Evolutionary conservation across 2,888 invertebrate species (phyloP).

Genomic region (Amphipyra berbera): DNA sequence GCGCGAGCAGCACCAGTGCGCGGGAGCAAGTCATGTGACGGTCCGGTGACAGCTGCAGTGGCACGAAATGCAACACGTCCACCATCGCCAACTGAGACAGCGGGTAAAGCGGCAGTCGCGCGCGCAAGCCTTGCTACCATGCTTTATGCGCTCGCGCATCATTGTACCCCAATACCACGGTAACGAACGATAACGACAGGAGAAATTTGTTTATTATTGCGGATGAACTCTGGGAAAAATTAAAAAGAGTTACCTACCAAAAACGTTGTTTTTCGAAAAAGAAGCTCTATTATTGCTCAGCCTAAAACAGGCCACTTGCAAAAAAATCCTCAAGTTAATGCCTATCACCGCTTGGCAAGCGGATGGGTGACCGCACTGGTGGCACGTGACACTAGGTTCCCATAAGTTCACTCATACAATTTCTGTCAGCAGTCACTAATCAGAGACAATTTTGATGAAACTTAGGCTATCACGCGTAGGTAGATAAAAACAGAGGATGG

Average conservation of each 20-base stretch:
- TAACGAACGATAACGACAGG: constrained; percentile 26
- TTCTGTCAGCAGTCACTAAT: too few species aligned
- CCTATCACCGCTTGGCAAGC: too few species aligned
- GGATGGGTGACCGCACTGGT: too few species aligned
- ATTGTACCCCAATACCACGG: constrained; percentile 42
- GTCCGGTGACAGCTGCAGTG: constrained; percentile 63
- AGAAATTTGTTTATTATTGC: not conserved
- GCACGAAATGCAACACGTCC: constrained; percentile 69
- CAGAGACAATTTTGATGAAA: too few species aligned
- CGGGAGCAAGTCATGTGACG: constrained; percentile 35
- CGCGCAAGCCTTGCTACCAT: constrained; percentile 51
- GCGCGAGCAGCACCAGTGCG: constrained; percentile 54
- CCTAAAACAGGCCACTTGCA: not conserved
- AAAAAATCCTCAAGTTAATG: too few species aligned
- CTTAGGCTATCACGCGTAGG: too few species aligned
- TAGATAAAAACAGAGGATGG: too few species aligned
- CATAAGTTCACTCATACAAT: too few species aligned
- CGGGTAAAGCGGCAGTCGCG: constrained; percentile 72
- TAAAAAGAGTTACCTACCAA: not conserved
- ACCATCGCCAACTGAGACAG: constrained; percentile 67
- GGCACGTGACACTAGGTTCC: too few species aligned
- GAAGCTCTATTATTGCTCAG: not conserved
- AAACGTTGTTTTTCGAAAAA: not conserved
- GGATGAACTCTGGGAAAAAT: not conserved
- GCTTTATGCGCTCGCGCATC: constrained; percentile 72